Evolutionary conservation across 2,797 vertebrate genomes (phyloP).

Genomic region (Melanotaenia maccullochi): DNA sequence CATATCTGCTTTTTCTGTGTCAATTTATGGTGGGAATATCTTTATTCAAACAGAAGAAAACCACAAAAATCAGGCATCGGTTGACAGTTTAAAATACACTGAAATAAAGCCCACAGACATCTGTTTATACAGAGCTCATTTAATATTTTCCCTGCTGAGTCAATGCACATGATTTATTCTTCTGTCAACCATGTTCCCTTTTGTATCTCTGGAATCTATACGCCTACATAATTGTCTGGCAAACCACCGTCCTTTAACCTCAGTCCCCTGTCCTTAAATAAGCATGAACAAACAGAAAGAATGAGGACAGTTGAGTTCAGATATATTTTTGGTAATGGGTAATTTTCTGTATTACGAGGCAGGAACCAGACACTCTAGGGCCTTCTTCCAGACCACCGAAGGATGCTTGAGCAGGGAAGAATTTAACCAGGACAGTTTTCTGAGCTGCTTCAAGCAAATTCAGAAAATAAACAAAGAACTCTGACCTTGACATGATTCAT

Average conservation of each 20-base stretch:
- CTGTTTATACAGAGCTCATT: neutral
- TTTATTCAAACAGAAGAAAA: neutral
- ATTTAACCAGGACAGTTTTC: slow-evolving; percentile 42
- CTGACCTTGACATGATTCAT: slow-evolving; percentile 47
- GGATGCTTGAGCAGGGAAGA: slow-evolving; percentile 42
- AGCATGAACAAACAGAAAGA: slow-evolving; percentile 41
- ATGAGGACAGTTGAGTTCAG: slow-evolving; percentile 20
- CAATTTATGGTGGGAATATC: neutral
- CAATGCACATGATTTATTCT: neutral
- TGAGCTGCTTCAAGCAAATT: slow-evolving; percentile 38
- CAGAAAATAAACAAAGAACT: slow-evolving; percentile 60
- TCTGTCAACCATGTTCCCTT: slow-evolving; percentile 10
- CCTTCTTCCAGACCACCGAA: slow-evolving; percentile 56
- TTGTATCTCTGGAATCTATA: neutral
- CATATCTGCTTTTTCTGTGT: neutral
- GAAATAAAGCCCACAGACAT: neutral
- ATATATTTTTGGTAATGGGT: slow-evolving; percentile 56
- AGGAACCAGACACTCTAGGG: slow-evolving; percentile 35
- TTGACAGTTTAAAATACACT: neutral
- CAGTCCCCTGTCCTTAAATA: slow-evolving; percentile 35
- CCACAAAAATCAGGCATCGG: neutral
- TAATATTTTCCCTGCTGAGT: neutral
- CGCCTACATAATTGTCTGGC: slow-evolving; percentile 22
- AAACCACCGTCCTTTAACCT: slow-evolving; percentile 39
- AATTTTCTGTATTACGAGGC: slow-evolving; percentile 62